phyloP scores from a whole-genome alignment of 2,888 invertebrate genomes.

The Cheiracanthium punctorium region DNA sequence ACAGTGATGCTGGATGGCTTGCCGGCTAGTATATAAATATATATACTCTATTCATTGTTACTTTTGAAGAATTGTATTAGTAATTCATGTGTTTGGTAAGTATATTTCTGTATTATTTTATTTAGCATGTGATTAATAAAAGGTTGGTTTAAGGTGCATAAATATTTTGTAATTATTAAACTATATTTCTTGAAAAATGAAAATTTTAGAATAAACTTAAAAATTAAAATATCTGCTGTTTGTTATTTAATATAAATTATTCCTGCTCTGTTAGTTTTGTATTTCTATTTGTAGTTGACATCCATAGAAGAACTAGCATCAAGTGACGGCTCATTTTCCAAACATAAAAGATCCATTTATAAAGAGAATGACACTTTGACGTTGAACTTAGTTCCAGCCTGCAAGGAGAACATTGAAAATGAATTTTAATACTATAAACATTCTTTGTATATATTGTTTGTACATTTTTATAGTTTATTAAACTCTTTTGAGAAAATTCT shows the following conservation, averaged over 20 bases:
- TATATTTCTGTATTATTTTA: neutral
- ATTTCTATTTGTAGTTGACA: slow-evolving; percentile 24
- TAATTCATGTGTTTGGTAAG: no score
- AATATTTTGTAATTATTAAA: no score
- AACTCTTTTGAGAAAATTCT: neutral
- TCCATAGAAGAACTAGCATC: slow-evolving; percentile 41
- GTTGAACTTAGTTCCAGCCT: slow-evolving; percentile 44
- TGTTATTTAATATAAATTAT: neutral
- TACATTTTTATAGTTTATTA: neutral
- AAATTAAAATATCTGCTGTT: neutral
- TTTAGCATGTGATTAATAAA: neutral
- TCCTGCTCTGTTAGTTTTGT: neutral
- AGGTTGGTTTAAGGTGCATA: neutral
- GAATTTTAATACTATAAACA: slow-evolving; percentile 35
- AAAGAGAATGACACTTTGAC: slow-evolving; percentile 29
- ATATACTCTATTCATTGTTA: no score
- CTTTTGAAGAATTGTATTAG: no score
- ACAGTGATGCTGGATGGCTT: no score
- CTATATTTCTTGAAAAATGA: neutral
- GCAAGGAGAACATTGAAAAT: slow-evolving; percentile 34
- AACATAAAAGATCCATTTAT: neutral
- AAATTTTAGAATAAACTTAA: neutral
- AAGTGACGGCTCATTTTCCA: slow-evolving; percentile 15
- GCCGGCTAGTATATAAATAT: no score
- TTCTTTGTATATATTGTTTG: neutral